Conservation (phyloP, 2,888 invertebrate genomes). For the Aleiodes testaceus region DNA sequence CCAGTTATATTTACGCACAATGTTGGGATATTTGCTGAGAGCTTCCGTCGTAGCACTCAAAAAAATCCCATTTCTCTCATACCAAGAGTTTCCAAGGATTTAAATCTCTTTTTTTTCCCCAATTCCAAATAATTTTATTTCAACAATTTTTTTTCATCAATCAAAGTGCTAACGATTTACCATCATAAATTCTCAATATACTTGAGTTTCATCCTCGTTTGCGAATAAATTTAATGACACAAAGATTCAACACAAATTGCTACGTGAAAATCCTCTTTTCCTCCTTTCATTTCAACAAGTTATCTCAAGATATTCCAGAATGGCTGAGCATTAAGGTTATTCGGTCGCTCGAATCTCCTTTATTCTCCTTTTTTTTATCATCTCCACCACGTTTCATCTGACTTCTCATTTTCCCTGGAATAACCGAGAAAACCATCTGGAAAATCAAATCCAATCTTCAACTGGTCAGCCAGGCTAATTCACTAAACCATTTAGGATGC, state of each 20-base stretch:
- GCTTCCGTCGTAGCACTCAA: conserved; percentile 30
- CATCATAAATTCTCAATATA: conserved; percentile 12
- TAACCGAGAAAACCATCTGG: conserved; percentile 46
- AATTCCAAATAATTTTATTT: background rate
- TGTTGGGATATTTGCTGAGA: conserved; percentile 60
- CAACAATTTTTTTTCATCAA: too few species aligned
- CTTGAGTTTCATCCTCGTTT: conserved; percentile 8
- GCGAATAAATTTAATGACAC: background rate
- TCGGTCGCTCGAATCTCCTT: conserved; percentile 52
- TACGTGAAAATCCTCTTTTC: conserved; percentile 26
- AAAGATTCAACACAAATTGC: conserved; percentile 3
- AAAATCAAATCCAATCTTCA: conserved; percentile 65
- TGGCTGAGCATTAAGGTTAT: conserved; percentile 53
- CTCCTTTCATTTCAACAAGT: conserved; percentile 1
- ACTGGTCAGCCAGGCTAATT: conserved; percentile 56
- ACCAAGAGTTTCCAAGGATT: background rate
- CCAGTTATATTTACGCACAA: conserved; percentile 62
- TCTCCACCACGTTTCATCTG: background rate
- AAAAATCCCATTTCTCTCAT: conserved; percentile 4
- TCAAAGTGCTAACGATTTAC: background rate
- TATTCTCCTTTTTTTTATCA: conserved; percentile 3
- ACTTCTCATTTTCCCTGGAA: too few species aligned
- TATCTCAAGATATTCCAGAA: background rate
- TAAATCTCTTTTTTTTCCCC: conserved; percentile 31
- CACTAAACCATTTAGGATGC: conserved; percentile 63